A percentile compares a stretch with the other conserved stretches of the same genome.
Conservation (phyloP, 2,113 vertebrate genomes). For the human region GRCh38 chr2:177361001-177361500, state of each 20-base stretch:
- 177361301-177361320: not conserved
- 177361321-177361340: not conserved
- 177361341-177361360: not conserved
- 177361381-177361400: conserved; percentile 4
- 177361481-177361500: too few relatives aligned
- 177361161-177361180: not conserved
- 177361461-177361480: too few relatives aligned
- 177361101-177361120: not conserved
- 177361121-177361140: not conserved
- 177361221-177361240: not conserved
- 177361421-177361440: too few relatives aligned
- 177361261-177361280: not conserved
- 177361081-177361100: not conserved
- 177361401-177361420: not conserved
- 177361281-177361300: not conserved
- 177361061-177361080: not conserved
- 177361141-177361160: not conserved
- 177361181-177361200: not conserved
- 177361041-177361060: not conserved
- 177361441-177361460: too few relatives aligned
- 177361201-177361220: not conserved
- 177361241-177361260: not conserved
- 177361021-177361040: too few relatives aligned
- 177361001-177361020: too few relatives aligned
- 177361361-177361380: not conserved